Conservation (phyloP, 2,888 invertebrate genomes). For the Epinotia demarniana region DNA sequence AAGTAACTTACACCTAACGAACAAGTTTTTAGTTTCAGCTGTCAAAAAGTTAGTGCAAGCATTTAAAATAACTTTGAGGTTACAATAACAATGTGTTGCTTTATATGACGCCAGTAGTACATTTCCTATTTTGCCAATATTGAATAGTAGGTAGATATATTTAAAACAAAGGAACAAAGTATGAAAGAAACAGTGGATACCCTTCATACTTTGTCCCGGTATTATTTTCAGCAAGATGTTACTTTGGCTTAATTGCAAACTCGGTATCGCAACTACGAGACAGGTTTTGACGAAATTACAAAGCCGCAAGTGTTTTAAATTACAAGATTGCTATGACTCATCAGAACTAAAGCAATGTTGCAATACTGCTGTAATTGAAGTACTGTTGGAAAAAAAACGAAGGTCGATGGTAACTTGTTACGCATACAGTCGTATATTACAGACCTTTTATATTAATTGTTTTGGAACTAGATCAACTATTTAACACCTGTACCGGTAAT, state of each 20-base stretch:
- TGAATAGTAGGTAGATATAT: no score
- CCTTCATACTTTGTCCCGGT: background rate
- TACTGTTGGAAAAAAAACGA: slow-evolving; percentile 28
- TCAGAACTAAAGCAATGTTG: slow-evolving; percentile 56
- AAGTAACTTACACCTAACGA: no score
- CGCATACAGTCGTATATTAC: slow-evolving; percentile 18
- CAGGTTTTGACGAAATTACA: slow-evolving; percentile 54
- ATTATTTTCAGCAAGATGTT: background rate
- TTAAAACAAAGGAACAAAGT: no score
- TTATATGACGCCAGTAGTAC: no score
- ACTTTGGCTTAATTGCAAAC: slow-evolving; percentile 28
- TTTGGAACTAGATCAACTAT: slow-evolving; percentile 4
- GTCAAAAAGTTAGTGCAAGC: no score
- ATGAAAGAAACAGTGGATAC: no score
- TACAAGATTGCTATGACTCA: slow-evolving; percentile 61
- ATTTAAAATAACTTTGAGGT: no score
- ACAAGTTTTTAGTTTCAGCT: no score
- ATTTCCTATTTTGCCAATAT: background rate
- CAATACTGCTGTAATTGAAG: slow-evolving; percentile 42
- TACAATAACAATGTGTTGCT: no score
- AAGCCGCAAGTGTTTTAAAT: slow-evolving; percentile 55
- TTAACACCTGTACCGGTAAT: background rate
- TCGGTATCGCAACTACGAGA: slow-evolving; percentile 47
- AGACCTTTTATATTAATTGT: slow-evolving; percentile 27
- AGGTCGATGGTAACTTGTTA: slow-evolving; percentile 10